Evolutionary conservation across 2,888 invertebrate species (phyloP).

Genomic region (Cybosia mesomella): DNA sequence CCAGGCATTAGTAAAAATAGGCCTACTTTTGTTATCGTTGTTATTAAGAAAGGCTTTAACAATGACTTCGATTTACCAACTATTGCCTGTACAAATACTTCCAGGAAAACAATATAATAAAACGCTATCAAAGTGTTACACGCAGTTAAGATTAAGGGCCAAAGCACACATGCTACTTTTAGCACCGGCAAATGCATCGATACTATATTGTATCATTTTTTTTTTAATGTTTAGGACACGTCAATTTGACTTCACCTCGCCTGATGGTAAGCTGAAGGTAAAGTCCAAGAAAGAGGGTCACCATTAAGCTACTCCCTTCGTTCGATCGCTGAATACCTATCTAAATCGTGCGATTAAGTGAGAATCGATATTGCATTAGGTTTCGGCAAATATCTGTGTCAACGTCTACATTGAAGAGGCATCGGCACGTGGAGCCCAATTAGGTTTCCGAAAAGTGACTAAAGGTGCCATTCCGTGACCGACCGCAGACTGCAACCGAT

Average conservation of each 20-base stretch:
- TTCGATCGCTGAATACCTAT: not conserved
- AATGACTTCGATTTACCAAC: slow-evolving; percentile 35
- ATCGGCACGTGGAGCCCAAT: slow-evolving; percentile 1
- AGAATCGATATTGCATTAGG: not conserved
- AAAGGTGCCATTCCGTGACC: too few relatives aligned
- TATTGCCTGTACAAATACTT: slow-evolving; percentile 10
- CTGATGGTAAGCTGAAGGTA: too few relatives aligned
- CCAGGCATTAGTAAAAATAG: slow-evolving; percentile 37
- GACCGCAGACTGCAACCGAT: too few relatives aligned
- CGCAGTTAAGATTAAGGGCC: not conserved
- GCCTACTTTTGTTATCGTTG: slow-evolving; percentile 28
- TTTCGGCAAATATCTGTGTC: not conserved
- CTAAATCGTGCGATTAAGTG: not conserved
- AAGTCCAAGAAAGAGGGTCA: too few relatives aligned
- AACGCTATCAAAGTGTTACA: slow-evolving; percentile 18
- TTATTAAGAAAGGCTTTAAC: slow-evolving; percentile 25
- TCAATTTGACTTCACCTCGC: too few relatives aligned
- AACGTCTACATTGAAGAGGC: not conserved
- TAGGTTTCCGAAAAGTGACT: not conserved
- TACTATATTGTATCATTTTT: not conserved
- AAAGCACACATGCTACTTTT: not conserved
- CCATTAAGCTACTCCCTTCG: too few relatives aligned
- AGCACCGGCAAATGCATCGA: not conserved
- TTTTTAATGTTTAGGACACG: too few relatives aligned
- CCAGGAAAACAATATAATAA: slow-evolving; percentile 30